Conservation (phyloP, 2,113 vertebrate species). For the Pterocles gutturalis region DNA sequence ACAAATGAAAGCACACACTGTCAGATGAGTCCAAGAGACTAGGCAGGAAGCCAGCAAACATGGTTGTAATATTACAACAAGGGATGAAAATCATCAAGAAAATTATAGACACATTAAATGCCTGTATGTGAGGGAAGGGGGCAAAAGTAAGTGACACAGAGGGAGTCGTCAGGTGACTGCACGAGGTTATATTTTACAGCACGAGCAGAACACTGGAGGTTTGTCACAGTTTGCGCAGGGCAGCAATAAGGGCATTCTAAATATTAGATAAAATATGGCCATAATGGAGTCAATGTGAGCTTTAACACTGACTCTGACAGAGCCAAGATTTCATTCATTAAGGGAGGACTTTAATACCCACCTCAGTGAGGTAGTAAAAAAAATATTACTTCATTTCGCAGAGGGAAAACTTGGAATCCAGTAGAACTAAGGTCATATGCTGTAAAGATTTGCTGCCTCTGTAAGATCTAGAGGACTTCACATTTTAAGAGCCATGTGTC, state of each 20-base stretch:
- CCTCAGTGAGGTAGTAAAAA: not conserved
- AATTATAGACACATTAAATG: slow-evolving; percentile 17
- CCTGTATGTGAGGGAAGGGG: not conserved
- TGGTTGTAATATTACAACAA: slow-evolving; percentile 52
- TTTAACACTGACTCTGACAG: slow-evolving; percentile 1
- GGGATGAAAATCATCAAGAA: slow-evolving; percentile 31
- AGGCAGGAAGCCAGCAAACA: slow-evolving; percentile 49
- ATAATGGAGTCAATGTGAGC: not conserved
- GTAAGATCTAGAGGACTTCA: not conserved
- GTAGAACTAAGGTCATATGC: not conserved
- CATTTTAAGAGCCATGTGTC: not conserved
- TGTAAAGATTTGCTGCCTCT: not conserved
- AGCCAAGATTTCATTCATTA: slow-evolving; percentile 29
- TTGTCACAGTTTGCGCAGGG: not conserved
- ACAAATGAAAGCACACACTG: slow-evolving; percentile 9
- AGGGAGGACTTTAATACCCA: not conserved
- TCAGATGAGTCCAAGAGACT: not conserved
- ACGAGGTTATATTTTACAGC: not conserved
- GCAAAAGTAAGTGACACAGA: not conserved
- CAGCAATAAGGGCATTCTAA: not conserved
- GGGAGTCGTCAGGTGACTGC: not conserved
- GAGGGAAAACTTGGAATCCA: not conserved
- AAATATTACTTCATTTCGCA: not conserved
- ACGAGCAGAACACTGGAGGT: not conserved
- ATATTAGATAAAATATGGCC: not conserved